A percentile compares a stretch with the other conserved stretches of the same genome.
These are phyloP conservation scores for Strix occidentalis DNA, from an alignment of 2,797 vertebrate species.

Conservation along the genomic window DNA sequence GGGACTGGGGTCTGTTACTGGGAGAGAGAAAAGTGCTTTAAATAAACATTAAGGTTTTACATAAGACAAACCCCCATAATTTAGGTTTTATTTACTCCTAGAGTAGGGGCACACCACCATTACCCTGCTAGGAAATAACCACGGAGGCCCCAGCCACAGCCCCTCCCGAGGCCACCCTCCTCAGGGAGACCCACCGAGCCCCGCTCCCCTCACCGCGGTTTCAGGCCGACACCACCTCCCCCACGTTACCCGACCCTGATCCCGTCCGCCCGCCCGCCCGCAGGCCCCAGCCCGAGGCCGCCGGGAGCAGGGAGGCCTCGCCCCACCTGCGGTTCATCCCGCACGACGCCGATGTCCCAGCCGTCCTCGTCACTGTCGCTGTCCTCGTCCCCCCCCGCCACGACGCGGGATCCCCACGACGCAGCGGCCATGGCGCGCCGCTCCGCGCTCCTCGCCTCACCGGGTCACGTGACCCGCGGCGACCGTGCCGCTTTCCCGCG, in stretches of 20 bases:
- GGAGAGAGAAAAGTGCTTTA: fast-evolving
- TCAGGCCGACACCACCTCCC: too few relatives aligned
- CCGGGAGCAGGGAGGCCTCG: neutral
- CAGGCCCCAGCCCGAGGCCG: neutral
- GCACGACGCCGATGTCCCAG: neutral
- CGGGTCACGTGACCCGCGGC: neutral
- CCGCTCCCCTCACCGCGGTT: neutral
- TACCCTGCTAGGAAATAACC: fast-evolving
- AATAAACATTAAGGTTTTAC: neutral
- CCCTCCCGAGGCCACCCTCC: neutral
- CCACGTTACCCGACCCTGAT: neutral
- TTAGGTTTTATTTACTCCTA: neutral
- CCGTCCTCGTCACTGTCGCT: neutral
- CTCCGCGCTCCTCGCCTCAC: too few relatives aligned
- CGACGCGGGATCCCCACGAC: too few relatives aligned
- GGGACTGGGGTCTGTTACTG: neutral
- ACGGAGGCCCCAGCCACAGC: neutral
- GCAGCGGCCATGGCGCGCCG: neutral
- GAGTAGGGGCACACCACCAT: fast-evolving
- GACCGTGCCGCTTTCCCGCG: neutral
- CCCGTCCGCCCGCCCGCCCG: neutral
- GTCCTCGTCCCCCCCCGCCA: neutral
- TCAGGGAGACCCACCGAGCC: fast-evolving
- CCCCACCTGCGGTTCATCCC: too few relatives aligned
- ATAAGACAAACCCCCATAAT: fast-evolving